Evolutionary conservation across 2,797 vertebrate genomes (phyloP).

Genomic region (Lepidocolaptes lacrymiger): DNA sequence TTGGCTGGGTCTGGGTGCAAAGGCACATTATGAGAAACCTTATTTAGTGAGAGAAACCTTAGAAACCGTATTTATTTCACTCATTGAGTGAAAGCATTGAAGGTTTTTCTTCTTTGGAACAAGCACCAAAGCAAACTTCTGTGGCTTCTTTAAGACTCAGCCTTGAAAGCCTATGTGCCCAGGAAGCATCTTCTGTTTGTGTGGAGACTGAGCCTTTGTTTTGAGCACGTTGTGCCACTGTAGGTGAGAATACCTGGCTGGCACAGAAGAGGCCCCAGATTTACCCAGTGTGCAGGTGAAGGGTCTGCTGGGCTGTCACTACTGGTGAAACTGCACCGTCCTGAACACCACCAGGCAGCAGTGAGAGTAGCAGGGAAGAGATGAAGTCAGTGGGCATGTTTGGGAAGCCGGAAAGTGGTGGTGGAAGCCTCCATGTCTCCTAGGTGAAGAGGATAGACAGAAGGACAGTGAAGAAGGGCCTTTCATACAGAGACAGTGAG

Average conservation of each 20-base stretch:
- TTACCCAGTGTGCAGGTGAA: fast-evolving
- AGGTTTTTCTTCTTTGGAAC: neutral
- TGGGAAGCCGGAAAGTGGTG: neutral
- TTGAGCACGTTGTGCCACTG: neutral
- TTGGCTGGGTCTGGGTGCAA: neutral
- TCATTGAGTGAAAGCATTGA: neutral
- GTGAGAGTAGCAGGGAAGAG: neutral
- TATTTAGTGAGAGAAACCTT: neutral
- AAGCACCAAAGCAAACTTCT: neutral
- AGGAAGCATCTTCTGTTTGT: neutral
- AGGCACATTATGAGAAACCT: neutral
- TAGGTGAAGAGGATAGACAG: neutral
- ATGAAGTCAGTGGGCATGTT: fast-evolving
- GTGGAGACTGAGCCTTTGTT: neutral
- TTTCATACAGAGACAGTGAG: neutral
- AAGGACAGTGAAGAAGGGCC: neutral
- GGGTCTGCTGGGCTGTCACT: neutral
- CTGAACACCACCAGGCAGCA: neutral
- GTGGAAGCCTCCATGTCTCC: neutral
- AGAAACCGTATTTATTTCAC: no score
- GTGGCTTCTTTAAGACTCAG: neutral
- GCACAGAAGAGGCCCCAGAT: neutral
- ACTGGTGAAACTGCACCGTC: neutral
- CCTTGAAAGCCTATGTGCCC: neutral
- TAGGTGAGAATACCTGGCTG: neutral